Base-by-base conservation (phyloP, 2,888 invertebrate genomes). In the Torymus texanus region DNA sequence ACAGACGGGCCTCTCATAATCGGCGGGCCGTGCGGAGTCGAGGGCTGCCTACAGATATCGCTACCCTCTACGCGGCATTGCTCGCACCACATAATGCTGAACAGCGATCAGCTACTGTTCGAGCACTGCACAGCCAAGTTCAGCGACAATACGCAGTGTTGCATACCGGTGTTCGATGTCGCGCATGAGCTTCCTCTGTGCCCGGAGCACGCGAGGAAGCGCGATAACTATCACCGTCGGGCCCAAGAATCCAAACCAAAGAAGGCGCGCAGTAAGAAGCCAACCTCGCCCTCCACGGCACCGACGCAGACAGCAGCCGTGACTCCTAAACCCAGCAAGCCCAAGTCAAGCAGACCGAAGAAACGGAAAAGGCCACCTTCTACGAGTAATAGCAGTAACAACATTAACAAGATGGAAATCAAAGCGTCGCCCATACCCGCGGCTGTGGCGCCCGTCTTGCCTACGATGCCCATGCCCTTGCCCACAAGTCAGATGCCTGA, bases 1-100 rank as follows among this genome's bases (percentile, higher is more conserved):
- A 53, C 77, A 3, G 83, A 84, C n/a, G 88, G 87, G 16, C 88
- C 89, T 2, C 83, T 89, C 0, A 80, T 89, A 41, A 87, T 88
- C 8, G 90, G 90, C 13, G 88, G 87, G 2, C 82, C 81, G 0
- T 90, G 90, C 70, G 87, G 88, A 3, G 87, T 85, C 0, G 89
- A 89, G 8, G 89, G 88, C 50, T 91, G 91, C 82, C 87, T 86
- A 18, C 90, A 91, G 81, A 88, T 90, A 1, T 94, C 95, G 3
- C 87, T 96, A 84, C 95, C 96, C 0, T 95, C 95, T 88, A 94
- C 96, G 0, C 94, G 95, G 80, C 95, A 97, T 88, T 98, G 97
- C 90, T 92, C 95, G 58, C 91, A 94, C 81, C 98, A 98, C 91
- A 95, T 97, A 84, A 95, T 96, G 91, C 92, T 94, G 82, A 96